Evolutionary conservation across 2,113 vertebrate genomes (phyloP), one percentile per base, ranked within the genome.

Genomic region (Rhabdornis inornatus): DNA sequence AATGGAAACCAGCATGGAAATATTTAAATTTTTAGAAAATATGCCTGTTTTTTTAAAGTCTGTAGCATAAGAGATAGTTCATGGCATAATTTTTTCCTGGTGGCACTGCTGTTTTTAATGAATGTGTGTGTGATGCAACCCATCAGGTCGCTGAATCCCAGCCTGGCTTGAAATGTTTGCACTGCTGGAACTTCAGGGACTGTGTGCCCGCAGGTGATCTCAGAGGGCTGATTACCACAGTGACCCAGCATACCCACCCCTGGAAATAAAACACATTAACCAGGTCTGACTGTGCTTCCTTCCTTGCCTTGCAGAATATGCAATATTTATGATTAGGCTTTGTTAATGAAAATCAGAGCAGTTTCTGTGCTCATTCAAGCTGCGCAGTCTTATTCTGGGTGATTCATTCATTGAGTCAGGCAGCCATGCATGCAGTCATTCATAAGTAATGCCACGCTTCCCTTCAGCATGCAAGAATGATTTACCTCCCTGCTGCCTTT

Each of bases 331-430:
- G 91, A 89, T 72, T 80, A 90, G 93, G 83, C 90, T 87, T 94
- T 87, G 65, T 80, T 95, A 95, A 92, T 91, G 72, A 93, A 93
- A 92, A 88, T 91, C 93, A 57, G 74, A 78, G 90, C 57, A 44
- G 86, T 68, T 88, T 85, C 78, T 85, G 75, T 91, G 93, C 68
- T 90, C 66, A 5, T 61, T 95, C 8, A 18, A 92, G 92, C 90
- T 77, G 81, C 75, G 70, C 33, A 59, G 63, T 33, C 83, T 91
- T 88, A 84, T 81, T 89, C 79, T 37, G 89, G 57, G 59, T 97
- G 96, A 97, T 95, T 97, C 97, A 97, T 96, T 97, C 95, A 95
- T 87, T 79, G 95, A 95, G 92, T 96, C 92, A 96, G 89, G 92
- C 92, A 96, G 77, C 81, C 95, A 76, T 92, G 94, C 94, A 57